Percentiles rank a stretch among this genome's conserved stretches.
These are phyloP conservation scores for Lycopodina hypogea DNA, from an alignment of 37 sponge, comb jelly and placozoan species.

Conservation along the genomic window DNA sequence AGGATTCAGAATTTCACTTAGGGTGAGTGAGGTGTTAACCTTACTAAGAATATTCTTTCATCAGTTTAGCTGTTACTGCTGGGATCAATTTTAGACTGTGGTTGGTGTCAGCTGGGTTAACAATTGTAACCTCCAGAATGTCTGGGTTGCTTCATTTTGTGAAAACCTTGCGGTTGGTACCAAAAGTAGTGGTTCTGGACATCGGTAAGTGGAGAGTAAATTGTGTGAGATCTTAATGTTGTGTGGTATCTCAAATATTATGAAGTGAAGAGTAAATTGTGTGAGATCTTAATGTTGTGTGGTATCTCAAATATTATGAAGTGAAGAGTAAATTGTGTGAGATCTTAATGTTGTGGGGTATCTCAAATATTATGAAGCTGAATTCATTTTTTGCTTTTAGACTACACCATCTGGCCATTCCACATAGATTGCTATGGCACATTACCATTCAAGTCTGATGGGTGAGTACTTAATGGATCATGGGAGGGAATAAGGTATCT, in stretches of 20 bases:
- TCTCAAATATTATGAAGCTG: not conserved
- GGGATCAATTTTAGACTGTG: not conserved
- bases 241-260: no score
- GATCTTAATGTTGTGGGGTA: no score
- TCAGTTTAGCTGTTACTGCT: not conserved
- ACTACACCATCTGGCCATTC: conserved; percentile 66
- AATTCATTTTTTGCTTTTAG: not conserved
- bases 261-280: no score
- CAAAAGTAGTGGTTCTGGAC: conserved; percentile 49
- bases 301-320: no score
- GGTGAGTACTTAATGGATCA: conserved; percentile 42
- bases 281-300: no score
- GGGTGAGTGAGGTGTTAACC: no score
- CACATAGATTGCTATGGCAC: conserved; percentile 59
- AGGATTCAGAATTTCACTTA: no score
- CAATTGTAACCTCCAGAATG: not conserved
- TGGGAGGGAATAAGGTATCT: not conserved
- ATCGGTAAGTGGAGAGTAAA: conserved; percentile 61
- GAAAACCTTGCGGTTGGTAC: conserved; percentile 23
- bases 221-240: no score
- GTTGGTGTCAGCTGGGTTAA: not conserved
- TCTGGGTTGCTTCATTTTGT: conserved; percentile 13
- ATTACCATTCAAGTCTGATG: conserved; percentile 66
- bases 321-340: no score
- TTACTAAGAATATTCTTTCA: no score